A percentile compares a stretch with the other conserved stretches of the same genome.
Evolutionary conservation across 2,797 vertebrate species (phyloP).

Genomic region (Atherinosoma microstoma): DNA sequence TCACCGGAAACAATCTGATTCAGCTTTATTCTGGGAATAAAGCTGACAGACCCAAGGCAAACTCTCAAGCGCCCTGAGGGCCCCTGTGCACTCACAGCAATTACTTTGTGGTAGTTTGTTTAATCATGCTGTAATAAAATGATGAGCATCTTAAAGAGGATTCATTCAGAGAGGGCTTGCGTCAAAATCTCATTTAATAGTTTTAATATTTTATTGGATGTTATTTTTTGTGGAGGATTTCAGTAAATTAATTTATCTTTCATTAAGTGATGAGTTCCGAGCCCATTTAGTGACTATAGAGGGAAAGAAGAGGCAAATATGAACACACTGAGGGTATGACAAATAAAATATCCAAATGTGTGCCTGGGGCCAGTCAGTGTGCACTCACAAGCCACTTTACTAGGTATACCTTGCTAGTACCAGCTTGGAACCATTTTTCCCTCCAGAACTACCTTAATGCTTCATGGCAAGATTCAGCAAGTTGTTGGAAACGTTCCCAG

Average conservation of each 20-base stretch:
- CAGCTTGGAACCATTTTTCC: too few species aligned
- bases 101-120: conserved; percentile 9
- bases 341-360: too few species aligned
- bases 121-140: neutral
- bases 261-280: neutral
- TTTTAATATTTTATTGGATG: neutral
- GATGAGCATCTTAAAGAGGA: neutral
- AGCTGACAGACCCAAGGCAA: neutral
- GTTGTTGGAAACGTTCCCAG: too few species aligned
- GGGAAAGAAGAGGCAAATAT: neutral
- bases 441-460: too few species aligned
- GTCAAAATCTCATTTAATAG: neutral
- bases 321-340: neutral
- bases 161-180: conserved; percentile 1
- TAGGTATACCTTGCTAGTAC: too few species aligned
- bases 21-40: neutral
- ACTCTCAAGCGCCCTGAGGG: neutral
- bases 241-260: neutral
- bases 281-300: neutral
- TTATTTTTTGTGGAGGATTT: neutral
- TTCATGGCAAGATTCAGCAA: too few species aligned
- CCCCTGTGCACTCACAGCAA: neutral
- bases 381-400: too few species aligned
- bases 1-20: neutral
- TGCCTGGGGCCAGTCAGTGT: too few species aligned